phyloP scores from a whole-genome alignment of 2,113 vertebrate species.

The Lampris incognitus region DNA sequence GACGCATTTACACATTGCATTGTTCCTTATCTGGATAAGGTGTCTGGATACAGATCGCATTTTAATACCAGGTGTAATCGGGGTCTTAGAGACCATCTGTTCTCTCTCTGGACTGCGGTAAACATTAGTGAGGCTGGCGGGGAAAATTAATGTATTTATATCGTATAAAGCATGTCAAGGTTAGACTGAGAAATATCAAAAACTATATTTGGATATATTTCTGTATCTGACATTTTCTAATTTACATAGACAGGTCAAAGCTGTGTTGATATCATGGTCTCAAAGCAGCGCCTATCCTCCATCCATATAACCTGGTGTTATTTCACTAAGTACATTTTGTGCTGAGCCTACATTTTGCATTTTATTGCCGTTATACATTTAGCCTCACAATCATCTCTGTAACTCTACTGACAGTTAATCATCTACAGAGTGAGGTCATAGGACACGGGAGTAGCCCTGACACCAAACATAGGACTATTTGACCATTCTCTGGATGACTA shows the following conservation, averaged over 20 bases:
- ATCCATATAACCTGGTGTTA: neutral
- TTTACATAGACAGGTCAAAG: constrained; percentile 33
- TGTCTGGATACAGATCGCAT: too few species aligned
- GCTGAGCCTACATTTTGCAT: constrained; percentile 47
- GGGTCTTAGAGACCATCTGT: too few species aligned
- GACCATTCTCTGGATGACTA: neutral
- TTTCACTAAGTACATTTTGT: constrained; percentile 29
- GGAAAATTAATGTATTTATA: too few species aligned
- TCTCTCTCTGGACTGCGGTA: too few species aligned
- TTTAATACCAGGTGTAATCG: too few species aligned
- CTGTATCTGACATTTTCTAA: too few species aligned
- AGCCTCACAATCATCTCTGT: constrained; percentile 33
- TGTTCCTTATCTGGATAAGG: too few species aligned
- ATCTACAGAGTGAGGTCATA: constrained; percentile 4
- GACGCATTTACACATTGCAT: too few species aligned
- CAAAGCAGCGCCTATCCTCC: constrained; percentile 1
- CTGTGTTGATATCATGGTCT: constrained; percentile 33
- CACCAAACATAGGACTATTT: neutral
- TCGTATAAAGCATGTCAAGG: too few species aligned
- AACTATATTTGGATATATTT: too few species aligned
- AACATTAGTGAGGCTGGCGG: too few species aligned
- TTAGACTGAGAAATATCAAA: too few species aligned
- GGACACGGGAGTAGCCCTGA: neutral
- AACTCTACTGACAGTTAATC: constrained; percentile 25
- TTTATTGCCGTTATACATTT: constrained; percentile 30